Conservation (phyloP, 2,888 invertebrate genomes). For the Cataglyphis livida region DNA sequence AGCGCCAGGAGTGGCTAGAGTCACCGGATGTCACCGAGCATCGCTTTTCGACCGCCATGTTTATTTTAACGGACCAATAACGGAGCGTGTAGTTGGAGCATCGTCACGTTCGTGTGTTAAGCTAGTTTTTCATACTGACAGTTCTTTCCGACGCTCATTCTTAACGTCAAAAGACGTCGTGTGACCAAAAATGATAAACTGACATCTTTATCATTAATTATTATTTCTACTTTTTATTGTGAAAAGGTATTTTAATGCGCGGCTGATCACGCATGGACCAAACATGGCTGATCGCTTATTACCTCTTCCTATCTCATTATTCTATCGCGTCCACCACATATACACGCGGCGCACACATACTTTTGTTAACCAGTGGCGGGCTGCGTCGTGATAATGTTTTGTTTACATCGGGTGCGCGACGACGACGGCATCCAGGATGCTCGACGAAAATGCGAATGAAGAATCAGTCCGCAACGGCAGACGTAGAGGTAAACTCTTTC, state of each 20-base stretch:
- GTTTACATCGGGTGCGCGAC: slow-evolving; percentile 62
- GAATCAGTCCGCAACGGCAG: slow-evolving; percentile 1
- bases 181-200: too few species aligned
- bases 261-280: not conserved
- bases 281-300: not conserved
- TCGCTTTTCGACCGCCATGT: slow-evolving; percentile 23
- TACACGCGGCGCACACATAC: not conserved
- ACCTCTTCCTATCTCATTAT: too few species aligned
- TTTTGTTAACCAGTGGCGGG: slow-evolving; percentile 53
- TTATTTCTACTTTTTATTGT: too few species aligned
- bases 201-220: too few species aligned
- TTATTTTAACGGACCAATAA: not conserved
- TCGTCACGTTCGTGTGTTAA: too few species aligned
- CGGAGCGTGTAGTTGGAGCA: not conserved
- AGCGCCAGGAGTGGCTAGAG: not conserved
- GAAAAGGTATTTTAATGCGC: not conserved
- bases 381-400: slow-evolving; percentile 69
- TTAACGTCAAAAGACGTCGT: too few species aligned
- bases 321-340: not conserved
- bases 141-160: too few species aligned
- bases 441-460: slow-evolving; percentile 31
- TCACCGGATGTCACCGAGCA: not conserved
- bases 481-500: not conserved
- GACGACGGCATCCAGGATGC: slow-evolving; percentile 10
- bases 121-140: too few species aligned